A percentile compares a stretch with the other conserved stretches of the same genome.
Conservation (phyloP, 2,888 invertebrate genomes). For the Deilephila porcellus region DNA sequence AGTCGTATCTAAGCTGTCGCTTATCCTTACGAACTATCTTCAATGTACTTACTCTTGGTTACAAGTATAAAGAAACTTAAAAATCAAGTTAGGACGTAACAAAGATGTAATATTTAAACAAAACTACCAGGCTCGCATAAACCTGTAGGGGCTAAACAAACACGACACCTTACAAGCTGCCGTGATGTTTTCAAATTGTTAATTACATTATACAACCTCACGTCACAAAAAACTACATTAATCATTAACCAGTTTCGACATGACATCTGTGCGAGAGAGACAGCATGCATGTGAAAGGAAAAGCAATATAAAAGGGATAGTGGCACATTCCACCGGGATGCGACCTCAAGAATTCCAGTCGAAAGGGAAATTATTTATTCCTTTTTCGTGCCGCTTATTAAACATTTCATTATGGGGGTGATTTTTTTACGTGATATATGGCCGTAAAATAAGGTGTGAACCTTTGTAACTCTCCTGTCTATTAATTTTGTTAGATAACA, state of each 20-base stretch:
- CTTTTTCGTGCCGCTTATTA: constrained; percentile 62
- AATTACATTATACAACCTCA: constrained; percentile 65
- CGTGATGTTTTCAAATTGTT: constrained; percentile 39
- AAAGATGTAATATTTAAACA: constrained; percentile 44
- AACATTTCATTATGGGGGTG: constrained; percentile 45
- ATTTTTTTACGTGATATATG: constrained; percentile 53
- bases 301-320: constrained; percentile 61
- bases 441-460: constrained; percentile 55
- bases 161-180: constrained; percentile 15
- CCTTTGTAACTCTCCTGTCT: constrained; percentile 35
- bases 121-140: constrained; percentile 44
- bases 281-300: constrained; percentile 37
- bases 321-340: constrained; percentile 69
- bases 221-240: constrained; percentile 64
- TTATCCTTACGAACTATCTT: no score
- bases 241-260: constrained; percentile 74
- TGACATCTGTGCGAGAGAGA: constrained; percentile 49
- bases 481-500: constrained; percentile 32
- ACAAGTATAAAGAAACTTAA: neutral
- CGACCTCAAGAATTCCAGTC: constrained; percentile 59
- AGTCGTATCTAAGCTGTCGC: no score
- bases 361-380: constrained; percentile 73
- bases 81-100: constrained; percentile 36
- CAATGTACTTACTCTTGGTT: no score
- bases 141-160: constrained; percentile 30